Percentiles rank a stretch among this genome's conserved stretches.
Evolutionary conservation across 2,113 vertebrate species (phyloP).

Genomic region (Vombatus ursinus): DNA sequence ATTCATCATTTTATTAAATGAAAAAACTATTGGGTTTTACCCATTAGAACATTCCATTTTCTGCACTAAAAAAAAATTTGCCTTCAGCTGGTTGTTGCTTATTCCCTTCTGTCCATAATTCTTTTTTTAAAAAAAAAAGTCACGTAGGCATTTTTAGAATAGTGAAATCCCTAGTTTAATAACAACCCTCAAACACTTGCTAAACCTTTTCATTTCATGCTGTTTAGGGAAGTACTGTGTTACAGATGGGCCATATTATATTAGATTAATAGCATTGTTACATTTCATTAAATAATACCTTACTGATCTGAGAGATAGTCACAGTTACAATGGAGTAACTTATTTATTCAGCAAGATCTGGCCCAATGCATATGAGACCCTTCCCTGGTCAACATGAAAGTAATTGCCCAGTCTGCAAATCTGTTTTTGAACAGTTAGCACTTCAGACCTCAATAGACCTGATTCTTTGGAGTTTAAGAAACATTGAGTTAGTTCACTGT

Average conservation of each 20-base stretch:
- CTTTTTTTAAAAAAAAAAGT: constrained; percentile 35
- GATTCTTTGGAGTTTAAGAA: constrained; percentile 55
- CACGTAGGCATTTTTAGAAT: constrained; percentile 3
- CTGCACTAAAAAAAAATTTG: constrained; percentile 60
- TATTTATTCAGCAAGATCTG: constrained; percentile 62
- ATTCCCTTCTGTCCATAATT: constrained; percentile 44
- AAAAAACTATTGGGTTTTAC: constrained; percentile 48
- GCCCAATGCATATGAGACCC: constrained; percentile 11
- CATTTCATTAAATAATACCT: constrained; percentile 21
- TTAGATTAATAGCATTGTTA: constrained; percentile 37
- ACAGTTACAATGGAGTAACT: constrained; percentile 26
- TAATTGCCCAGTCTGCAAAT: constrained; percentile 49
- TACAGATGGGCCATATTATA: constrained; percentile 65
- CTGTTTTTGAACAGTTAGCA: constrained; percentile 24
- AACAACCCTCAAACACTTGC: constrained; percentile 20
- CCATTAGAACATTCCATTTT: constrained; percentile 46
- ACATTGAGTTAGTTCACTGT: constrained; percentile 47
- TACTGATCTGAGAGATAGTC: background rate
- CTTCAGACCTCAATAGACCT: constrained; percentile 49
- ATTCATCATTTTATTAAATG: background rate
- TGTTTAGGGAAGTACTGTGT: constrained; percentile 66
- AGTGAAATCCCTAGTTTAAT: constrained; percentile 49
- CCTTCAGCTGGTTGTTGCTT: constrained; percentile 75
- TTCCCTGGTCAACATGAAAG: constrained; percentile 74
- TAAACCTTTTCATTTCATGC: constrained; percentile 71